Evolutionary conservation across 2,113 vertebrate genomes (phyloP), one percentile per base, ranked within the genome.

Genomic region (Peromyscus maniculatus): DNA sequence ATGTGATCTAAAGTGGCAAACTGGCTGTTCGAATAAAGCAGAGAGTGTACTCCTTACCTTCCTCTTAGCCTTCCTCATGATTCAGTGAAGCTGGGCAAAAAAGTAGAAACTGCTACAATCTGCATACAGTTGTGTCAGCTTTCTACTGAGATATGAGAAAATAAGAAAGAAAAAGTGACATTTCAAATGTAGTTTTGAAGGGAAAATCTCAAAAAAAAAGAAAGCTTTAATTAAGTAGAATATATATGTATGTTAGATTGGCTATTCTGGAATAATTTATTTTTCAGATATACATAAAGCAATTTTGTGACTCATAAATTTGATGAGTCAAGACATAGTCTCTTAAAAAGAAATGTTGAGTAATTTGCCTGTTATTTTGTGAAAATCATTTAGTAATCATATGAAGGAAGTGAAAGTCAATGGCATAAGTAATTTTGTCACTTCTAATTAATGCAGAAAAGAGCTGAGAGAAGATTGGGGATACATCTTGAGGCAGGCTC

Each of bases 231-330:
- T 96, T 69, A 95, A 78, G 59, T 88, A n/a, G 84, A 84, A 87
- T 89, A 69, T 36, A 87, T 43, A 94, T 97, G 79, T 46, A 62
- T 26, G 71, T 87, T 94, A 91, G 39, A 71, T 93, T 87, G 57
- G 36, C 80, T 96, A 31, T 78, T 95, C 62, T 49, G 49, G 78
- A 78, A 64, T 84, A 59, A 74, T 7, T 89, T 74, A 87, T 83
- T 91, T 96, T 96, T 96, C 83, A 92, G 78, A 74, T 79, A 7
- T 69, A 21, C 24, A 46, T 83, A 91, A 96, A 87, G 36, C 59
- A 91, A 79, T 97, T 94, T 55, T 80, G 69, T 64, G 57, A 62
- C 62, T 97, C 94, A 71, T 96, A 96, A 95, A 93, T 96, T 95
- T 87, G 72, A 95, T n/a, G 36, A 96, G 83, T 93, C 84, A 92